phyloP scores from a whole-genome alignment of 64 coral and sea anemone genomes.

The Dendrophyllia cribrosa region DNA sequence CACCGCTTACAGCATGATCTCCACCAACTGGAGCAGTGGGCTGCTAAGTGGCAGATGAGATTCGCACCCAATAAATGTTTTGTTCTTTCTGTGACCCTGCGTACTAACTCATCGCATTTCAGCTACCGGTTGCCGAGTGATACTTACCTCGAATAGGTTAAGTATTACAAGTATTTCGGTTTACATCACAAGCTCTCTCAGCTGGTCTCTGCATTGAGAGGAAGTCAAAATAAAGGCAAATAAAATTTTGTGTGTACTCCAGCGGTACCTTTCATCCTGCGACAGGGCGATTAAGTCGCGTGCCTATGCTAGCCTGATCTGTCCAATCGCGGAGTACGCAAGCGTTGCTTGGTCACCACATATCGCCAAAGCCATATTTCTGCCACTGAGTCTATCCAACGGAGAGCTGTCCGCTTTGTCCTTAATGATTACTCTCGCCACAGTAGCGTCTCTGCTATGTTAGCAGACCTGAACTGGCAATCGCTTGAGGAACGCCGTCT shows the following conservation, averaged over 20 bases:
- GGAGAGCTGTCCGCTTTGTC: conserved; percentile 18
- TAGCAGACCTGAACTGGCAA: conserved; percentile 2
- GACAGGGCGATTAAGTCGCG: conserved; percentile 25
- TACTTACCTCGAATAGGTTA: conserved; percentile 1
- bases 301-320: conserved; percentile 40
- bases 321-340: conserved; percentile 45
- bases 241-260: conserved; percentile 62
- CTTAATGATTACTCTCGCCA: not conserved
- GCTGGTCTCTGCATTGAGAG: conserved; percentile 23
- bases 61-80: conserved; percentile 6
- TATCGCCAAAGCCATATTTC: conserved; percentile 28
- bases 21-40: too few species aligned
- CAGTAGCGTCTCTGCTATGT: conserved; percentile 26
- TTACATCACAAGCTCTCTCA: conserved; percentile 31
- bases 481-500: conserved; percentile 16
- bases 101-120: conserved; percentile 39
- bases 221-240: conserved; percentile 56
- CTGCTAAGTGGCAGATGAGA: too few species aligned
- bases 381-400: conserved; percentile 56
- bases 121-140: conserved; percentile 20
- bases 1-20: too few species aligned
- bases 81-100: conserved; percentile 28
- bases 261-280: conserved; percentile 11
- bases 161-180: conserved; percentile 32
- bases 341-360: conserved; percentile 37